Evolutionary conservation across 2,797 vertebrate genomes (phyloP), one percentile per base, ranked within the genome.

Genomic region (Cynodonichthys magdalenae): DNA sequence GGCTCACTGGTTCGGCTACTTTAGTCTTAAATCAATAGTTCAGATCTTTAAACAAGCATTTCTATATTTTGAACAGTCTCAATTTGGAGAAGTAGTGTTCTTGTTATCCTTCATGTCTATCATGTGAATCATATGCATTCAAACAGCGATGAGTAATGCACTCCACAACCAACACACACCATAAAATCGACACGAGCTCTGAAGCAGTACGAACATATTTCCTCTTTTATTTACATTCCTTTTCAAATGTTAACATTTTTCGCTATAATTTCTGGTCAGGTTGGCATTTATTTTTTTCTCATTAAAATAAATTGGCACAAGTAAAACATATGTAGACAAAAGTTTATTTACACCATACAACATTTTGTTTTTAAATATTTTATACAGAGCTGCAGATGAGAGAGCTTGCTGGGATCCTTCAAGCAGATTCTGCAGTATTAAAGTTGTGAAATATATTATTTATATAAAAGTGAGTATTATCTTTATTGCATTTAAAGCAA

Each of bases 371-470:
- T 99, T 99, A 99, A 99, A 99, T 99, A 99, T 99, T 99, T 99
- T 98, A 96, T 99, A 98, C 98, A 99, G 96, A 95, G 95, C 96
- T 98, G 97, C 98, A 99, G 98, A 96, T 96, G 95, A 94, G 95
- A 96, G 95, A 96, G 96, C 96, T 96, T 95, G 94, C 95, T 91
- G 89, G 95, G 91, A 96, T 96, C 96, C 95, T 98, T 95, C 95
- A 94, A 95, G 96, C 96, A 94, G 96, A 94, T 95, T 97, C 98
- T 99, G 97, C 98, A 98, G 96, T 99, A 99, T 98, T 99, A 99
- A 99, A 99, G 96, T 98, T 99, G 97, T 99, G 97, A 99, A 99
- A 99, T 99, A 99, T 99, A 99, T 99, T 99, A 99, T 99, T 99
- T 97, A 98, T 99, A 99, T 97, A 99, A 99, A 99, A 99, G 96